A percentile compares a stretch with the other conserved stretches of the same genome.
Evolutionary conservation across 2,113 vertebrate genomes (phyloP).

Genomic region (Strix uralensis): DNA sequence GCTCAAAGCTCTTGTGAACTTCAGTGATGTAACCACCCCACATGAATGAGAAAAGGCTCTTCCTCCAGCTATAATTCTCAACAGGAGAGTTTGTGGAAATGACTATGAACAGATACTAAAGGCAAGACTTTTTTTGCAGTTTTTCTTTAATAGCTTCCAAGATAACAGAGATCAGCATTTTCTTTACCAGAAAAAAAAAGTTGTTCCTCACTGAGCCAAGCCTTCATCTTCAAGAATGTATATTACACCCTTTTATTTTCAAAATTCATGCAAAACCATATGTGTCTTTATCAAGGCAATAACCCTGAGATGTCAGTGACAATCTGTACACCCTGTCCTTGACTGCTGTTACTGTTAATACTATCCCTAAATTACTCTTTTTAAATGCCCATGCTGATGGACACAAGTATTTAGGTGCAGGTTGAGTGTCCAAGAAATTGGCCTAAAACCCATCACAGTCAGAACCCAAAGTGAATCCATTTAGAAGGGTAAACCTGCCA

Average conservation of each 20-base stretch:
- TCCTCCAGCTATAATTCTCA: not conserved
- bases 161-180: not conserved
- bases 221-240: not conserved
- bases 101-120: not conserved
- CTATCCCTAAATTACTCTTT: not conserved
- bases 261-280: not conserved
- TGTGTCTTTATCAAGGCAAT: not conserved
- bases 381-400: not conserved
- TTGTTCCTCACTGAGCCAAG: not conserved
- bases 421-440: not conserved
- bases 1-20: not conserved
- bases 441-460: not conserved
- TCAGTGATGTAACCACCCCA: not conserved
- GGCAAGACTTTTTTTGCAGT: not conserved
- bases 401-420: not conserved
- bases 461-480: not conserved
- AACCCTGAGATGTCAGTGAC: not conserved
- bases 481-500: not conserved
- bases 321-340: not conserved
- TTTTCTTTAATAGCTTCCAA: not conserved
- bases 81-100: not conserved
- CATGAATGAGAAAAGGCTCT: not conserved
- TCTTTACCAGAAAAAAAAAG: not conserved
- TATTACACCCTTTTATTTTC: not conserved
- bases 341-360: not conserved